These are phyloP conservation scores for Sycophila texana DNA, from an alignment of 2,888 invertebrate genomes.

Conservation along the genomic window DNA sequence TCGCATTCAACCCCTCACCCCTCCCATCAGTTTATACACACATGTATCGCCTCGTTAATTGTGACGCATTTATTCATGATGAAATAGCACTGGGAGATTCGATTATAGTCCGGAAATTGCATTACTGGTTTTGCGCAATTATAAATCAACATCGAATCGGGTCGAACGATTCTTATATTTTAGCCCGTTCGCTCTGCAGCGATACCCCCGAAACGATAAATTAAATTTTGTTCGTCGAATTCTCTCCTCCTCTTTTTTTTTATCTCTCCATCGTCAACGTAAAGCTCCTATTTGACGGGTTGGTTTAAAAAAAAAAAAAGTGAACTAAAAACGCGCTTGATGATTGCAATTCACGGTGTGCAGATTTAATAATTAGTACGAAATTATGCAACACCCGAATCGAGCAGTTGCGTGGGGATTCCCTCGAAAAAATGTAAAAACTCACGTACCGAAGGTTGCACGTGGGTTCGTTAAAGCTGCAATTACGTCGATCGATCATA, in stretches of 20 bases:
- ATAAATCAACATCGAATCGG: constrained; percentile 46
- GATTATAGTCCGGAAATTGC: constrained; percentile 47
- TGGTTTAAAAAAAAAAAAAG: background rate
- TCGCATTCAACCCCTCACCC: background rate
- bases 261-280: no score
- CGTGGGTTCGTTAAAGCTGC: constrained; percentile 22
- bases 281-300: no score
- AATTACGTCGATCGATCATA: constrained; percentile 18
- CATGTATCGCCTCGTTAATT: constrained; percentile 36
- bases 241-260: no score
- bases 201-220: constrained; percentile 13
- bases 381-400: no score
- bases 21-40: background rate
- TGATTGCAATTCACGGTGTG: no score
- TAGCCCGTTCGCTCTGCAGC: background rate
- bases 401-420: no score
- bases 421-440: no score
- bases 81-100: constrained; percentile 45
- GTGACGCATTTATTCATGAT: constrained; percentile 47
- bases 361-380: no score
- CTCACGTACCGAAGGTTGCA: background rate
- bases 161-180: constrained; percentile 31
- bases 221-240: constrained; percentile 14
- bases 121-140: constrained; percentile 47
- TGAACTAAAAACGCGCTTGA: no score